phyloP scores from a whole-genome alignment of 2,113 vertebrate species.

The Sphyrna mokarran region DNA sequence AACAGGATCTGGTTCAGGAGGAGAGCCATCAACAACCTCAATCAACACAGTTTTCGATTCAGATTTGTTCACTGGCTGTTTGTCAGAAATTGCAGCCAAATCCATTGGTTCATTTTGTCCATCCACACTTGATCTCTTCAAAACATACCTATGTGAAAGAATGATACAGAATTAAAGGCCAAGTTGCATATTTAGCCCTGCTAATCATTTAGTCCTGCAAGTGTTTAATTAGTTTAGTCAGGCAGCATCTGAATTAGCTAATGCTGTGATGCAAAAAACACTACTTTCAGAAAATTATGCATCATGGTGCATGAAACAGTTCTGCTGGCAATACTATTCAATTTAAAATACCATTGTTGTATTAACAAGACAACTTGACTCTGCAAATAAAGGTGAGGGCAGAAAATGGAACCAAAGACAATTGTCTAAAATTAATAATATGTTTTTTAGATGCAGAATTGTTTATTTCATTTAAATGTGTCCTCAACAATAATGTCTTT shows the following conservation, averaged over 20 bases:
- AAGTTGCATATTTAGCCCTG: background rate
- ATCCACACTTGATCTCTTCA: slow-evolving; percentile 45
- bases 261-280: background rate
- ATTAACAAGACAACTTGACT: background rate
- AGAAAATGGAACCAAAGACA: background rate
- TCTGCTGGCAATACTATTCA: background rate
- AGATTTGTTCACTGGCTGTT: slow-evolving; percentile 7
- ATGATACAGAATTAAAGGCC: background rate
- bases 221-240: background rate
- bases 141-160: slow-evolving; percentile 47
- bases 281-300: background rate
- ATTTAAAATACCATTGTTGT: background rate
- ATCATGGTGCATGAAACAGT: background rate
- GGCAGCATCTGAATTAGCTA: background rate
- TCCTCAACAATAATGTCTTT: background rate
- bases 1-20: background rate
- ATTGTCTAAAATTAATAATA: background rate
- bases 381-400: background rate
- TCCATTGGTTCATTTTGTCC: slow-evolving; percentile 40
- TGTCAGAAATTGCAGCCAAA: slow-evolving; percentile 19
- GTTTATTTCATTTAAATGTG: background rate
- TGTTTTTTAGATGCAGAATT: background rate
- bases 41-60: background rate
- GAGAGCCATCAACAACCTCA: background rate
- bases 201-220: background rate